phyloP scores from a whole-genome alignment of 2,113 vertebrate species.

The Neomonachus schauinslandi region DNA sequence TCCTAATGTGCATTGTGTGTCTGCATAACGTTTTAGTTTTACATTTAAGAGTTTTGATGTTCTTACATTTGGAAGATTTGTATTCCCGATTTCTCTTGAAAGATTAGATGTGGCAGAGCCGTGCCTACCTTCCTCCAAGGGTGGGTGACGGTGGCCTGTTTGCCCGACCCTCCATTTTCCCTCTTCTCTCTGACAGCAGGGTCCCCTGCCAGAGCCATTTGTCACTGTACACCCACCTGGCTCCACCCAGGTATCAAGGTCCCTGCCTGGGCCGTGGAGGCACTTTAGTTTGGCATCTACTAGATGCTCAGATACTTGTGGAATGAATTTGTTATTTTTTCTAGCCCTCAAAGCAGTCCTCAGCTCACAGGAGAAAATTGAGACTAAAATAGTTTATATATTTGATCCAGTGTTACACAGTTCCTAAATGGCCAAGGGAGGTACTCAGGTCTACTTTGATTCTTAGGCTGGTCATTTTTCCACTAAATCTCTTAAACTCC shows the following conservation, averaged over 20 bases:
- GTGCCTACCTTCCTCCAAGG: fast-evolving
- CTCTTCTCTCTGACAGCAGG: not conserved
- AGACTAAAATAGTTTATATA: not conserved
- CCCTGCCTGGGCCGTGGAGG: not conserved
- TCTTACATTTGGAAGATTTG: not conserved
- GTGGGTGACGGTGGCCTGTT: not conserved
- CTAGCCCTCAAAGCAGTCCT: not conserved
- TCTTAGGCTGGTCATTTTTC: not conserved
- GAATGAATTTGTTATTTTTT: not conserved
- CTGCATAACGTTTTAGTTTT: not conserved
- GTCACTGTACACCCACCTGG: not conserved
- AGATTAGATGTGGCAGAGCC: not conserved
- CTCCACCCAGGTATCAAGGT: fast-evolving
- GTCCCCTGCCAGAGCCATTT: not conserved
- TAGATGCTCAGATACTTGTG: not conserved
- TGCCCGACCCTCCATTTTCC: not conserved
- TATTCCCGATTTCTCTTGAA: not conserved
- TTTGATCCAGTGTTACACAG: not conserved
- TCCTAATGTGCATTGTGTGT: not conserved
- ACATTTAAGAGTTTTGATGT: not conserved
- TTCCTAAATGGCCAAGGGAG: not conserved
- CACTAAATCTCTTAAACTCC: not conserved
- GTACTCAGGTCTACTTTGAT: not conserved
- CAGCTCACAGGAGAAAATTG: not conserved
- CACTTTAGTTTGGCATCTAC: not conserved